Evolutionary conservation across 1,140 invertebrate genomes (phyloP).

Genomic region (Ooceraea biroi): DNA sequence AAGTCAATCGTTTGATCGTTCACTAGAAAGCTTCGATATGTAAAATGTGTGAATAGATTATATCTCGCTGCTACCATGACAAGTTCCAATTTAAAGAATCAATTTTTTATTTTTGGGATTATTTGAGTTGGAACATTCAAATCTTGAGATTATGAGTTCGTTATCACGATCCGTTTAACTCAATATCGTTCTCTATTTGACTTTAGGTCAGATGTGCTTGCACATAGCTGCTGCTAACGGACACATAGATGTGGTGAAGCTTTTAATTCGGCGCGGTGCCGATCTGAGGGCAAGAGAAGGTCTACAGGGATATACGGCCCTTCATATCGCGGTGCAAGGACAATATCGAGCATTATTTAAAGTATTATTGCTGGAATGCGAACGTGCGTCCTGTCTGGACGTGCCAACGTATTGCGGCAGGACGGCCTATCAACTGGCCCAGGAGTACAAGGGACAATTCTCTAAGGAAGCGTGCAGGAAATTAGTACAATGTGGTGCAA

Average conservation of each 20-base stretch:
- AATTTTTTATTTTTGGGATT: too few relatives aligned
- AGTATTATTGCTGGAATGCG: conserved; percentile 89
- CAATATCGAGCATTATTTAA: conserved; percentile 88
- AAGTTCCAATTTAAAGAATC: too few relatives aligned
- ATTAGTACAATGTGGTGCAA: conserved; percentile 83
- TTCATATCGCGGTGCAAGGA: conserved; percentile 93
- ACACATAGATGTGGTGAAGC: conserved; percentile 90
- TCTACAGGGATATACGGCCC: conserved; percentile 91
- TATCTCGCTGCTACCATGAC: too few relatives aligned
- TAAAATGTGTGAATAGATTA: too few relatives aligned
- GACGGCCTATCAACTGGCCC: conserved; percentile 89
- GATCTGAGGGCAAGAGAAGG: conserved; percentile 94
- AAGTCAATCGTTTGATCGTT: too few relatives aligned
- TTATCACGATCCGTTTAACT: too few relatives aligned
- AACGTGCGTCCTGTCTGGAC: conserved; percentile 84
- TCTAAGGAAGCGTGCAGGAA: conserved; percentile 80
- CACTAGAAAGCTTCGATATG: too few relatives aligned
- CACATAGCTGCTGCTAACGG: conserved; percentile 93
- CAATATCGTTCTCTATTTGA: conserved; percentile 71
- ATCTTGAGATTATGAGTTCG: too few relatives aligned
- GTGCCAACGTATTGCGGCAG: conserved; percentile 89
- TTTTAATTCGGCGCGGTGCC: conserved; percentile 91
- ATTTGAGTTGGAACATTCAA: too few relatives aligned
- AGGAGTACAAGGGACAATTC: conserved; percentile 81
- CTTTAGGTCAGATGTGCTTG: conserved; percentile 94